Percentiles rank a stretch among this genome's conserved stretches.
Conservation (phyloP, 1,140 invertebrate genomes). For the Bombus superbus region DNA sequence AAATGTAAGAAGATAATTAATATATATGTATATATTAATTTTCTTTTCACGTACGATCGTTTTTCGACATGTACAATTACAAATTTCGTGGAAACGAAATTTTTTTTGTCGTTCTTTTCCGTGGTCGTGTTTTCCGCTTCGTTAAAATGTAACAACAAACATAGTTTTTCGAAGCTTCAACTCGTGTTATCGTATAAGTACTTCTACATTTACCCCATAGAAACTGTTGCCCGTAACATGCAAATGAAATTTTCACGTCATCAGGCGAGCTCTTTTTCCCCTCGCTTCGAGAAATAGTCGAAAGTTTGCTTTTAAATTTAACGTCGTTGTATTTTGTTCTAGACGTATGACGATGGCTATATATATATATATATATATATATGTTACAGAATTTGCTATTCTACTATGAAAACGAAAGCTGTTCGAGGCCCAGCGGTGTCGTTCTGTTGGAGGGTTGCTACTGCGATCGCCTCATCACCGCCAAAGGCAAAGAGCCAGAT, state of each 20-base stretch:
- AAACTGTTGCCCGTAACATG: neutral
- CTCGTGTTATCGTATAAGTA: neutral
- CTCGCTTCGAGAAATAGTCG: neutral
- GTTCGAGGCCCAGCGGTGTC: conserved; percentile 90
- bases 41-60: too few species aligned
- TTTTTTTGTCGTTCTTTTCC: neutral
- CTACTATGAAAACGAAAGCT: conserved; percentile 94
- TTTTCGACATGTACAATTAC: neutral
- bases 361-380: conserved; percentile 6
- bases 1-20: neutral
- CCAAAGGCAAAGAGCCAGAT: conserved; percentile 83
- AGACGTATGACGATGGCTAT: neutral
- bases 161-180: neutral
- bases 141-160: neutral
- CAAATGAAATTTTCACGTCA: neutral
- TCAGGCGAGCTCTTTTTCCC: neutral
- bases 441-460: conserved; percentile 95
- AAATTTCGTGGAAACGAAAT: neutral
- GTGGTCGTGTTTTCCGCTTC: neutral
- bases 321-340: neutral
- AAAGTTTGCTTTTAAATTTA: neutral
- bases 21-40: neutral
- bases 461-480: conserved; percentile 89
- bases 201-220: neutral
- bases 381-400: conserved; percentile 91